Conservation (phyloP, 2,888 invertebrate species). For the Hylaea fasciaria region DNA sequence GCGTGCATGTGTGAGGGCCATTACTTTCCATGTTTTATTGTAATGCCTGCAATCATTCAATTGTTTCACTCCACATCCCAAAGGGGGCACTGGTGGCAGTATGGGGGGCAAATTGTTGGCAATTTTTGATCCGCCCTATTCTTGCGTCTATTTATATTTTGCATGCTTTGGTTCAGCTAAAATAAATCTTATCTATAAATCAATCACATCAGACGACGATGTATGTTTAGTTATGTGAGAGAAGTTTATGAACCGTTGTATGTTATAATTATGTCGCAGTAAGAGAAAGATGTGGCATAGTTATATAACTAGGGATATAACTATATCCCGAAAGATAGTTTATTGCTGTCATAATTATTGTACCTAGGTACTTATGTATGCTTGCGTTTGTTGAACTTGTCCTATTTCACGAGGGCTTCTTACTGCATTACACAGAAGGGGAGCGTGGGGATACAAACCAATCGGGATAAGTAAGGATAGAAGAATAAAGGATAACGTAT, state of each 20-base stretch:
- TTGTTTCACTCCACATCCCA: conserved; percentile 34
- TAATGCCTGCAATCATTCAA: conserved; percentile 42
- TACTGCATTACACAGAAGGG: conserved; percentile 13
- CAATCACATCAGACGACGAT: too few relatives aligned
- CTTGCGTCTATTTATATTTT: too few relatives aligned
- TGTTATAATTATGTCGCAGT: too few relatives aligned
- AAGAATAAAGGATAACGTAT: conserved; percentile 32
- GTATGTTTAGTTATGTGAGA: too few relatives aligned
- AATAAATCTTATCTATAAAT: too few relatives aligned
- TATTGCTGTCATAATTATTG: too few relatives aligned
- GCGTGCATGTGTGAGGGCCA: conserved; percentile 21
- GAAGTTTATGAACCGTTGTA: too few relatives aligned
- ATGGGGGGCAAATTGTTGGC: conserved; percentile 6
- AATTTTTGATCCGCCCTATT: not conserved
- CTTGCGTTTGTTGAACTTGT: not conserved
- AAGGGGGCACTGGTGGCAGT: conserved; percentile 16
- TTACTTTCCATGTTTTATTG: conserved; percentile 35
- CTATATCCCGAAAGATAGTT: too few relatives aligned
- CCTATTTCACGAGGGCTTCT: not conserved
- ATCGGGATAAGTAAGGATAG: conserved; percentile 35
- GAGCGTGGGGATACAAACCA: conserved; percentile 21
- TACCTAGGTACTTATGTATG: too few relatives aligned
- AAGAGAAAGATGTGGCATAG: too few relatives aligned
- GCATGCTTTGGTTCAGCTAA: too few relatives aligned
- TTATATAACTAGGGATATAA: too few relatives aligned